Base-by-base conservation (phyloP, 1,140 invertebrate species). In the Trichoplusia ni region DNA sequence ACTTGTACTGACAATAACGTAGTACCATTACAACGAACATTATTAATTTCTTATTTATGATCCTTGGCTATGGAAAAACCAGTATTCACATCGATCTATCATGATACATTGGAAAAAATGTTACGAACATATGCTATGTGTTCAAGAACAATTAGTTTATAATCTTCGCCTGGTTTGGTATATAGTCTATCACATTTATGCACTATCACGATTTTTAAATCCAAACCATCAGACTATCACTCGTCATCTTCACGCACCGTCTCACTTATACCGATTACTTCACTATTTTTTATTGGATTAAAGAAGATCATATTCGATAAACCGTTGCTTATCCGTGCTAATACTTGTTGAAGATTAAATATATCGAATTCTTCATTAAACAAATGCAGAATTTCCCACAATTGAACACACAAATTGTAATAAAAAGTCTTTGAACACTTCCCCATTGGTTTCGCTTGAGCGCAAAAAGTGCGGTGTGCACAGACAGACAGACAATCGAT, bases 181-280 rank as follows among this genome's bases (percentile, higher is more conserved):
- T 47, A 47, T 47, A 21, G 27, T 47, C 44, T 47, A 47, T 47
- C 11, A 29, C 11, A 47, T 47, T 47, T 29, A 29, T 47, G 44
- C 44, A 27, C 44, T 47, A 29, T 47, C 44, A 47, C 44, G 44
- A 16, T 47, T 47, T 47, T 47, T 47, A 47, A 47, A 29, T 47
- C 25, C 21, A 47, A 47, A 47, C 44, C 44, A 47, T 47, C 29
- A 27, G 27, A 25, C 13, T 47, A 47, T 47, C 44, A 47, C 29
- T 27, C 44, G 4, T 47, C 23, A 47, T 47, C 44, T 47, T 47
- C 44, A 47, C 9, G 44, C 25, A 47, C 29, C 44, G 44, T 14
- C 29, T 27, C 23, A 47, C 1, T 14, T 47, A 25, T 29, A 27
- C 44, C 44, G 27, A 29, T 47, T 47, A 27, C 44, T 27, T 47